phyloP scores from a whole-genome alignment of 1,140 invertebrate genomes.

The Brachystomella parvula region DNA sequence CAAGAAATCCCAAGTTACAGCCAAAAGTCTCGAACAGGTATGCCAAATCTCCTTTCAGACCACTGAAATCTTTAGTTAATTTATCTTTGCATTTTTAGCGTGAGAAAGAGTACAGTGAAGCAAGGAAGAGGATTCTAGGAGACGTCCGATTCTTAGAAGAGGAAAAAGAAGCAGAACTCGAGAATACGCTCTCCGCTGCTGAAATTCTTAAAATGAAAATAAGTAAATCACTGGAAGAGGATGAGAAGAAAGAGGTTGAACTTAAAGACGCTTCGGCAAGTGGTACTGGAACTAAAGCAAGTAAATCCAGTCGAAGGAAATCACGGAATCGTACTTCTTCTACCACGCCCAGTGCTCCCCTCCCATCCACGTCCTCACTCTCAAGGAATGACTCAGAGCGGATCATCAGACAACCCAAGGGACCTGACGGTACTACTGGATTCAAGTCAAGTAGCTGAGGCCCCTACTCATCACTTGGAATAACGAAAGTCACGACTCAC shows the following conservation, averaged over 20 bases:
- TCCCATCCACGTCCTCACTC: conserved; percentile 20
- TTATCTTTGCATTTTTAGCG: conserved; percentile 26
- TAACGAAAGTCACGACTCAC: too few relatives aligned
- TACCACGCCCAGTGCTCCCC: neutral
- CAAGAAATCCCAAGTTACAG: conserved; percentile 41
- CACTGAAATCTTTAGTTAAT: neutral
- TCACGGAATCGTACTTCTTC: conserved; percentile 14
- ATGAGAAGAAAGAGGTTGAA: conserved; percentile 4
- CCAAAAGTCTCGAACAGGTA: conserved; percentile 71
- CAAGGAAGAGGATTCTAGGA: conserved; percentile 30
- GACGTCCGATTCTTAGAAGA: conserved; percentile 28
- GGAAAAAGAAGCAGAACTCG: conserved; percentile 18
- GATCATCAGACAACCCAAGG: conserved; percentile 26
- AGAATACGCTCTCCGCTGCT: conserved; percentile 22
- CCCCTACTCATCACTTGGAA: too few relatives aligned
- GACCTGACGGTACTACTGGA: conserved; percentile 27
- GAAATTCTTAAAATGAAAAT: conserved; percentile 35
- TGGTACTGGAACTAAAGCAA: neutral
- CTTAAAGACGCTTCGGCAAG: neutral
- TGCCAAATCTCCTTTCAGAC: neutral
- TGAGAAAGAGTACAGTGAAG: conserved; percentile 36
- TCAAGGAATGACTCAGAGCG: conserved; percentile 25
- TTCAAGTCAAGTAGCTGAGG: too few relatives aligned
- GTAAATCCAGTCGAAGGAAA: conserved; percentile 13
- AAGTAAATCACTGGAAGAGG: conserved; percentile 14